Evolutionary conservation across 2,113 vertebrate species (phyloP), one percentile per base, ranked within the genome.

Genomic region (Spilogale gracilis): DNA sequence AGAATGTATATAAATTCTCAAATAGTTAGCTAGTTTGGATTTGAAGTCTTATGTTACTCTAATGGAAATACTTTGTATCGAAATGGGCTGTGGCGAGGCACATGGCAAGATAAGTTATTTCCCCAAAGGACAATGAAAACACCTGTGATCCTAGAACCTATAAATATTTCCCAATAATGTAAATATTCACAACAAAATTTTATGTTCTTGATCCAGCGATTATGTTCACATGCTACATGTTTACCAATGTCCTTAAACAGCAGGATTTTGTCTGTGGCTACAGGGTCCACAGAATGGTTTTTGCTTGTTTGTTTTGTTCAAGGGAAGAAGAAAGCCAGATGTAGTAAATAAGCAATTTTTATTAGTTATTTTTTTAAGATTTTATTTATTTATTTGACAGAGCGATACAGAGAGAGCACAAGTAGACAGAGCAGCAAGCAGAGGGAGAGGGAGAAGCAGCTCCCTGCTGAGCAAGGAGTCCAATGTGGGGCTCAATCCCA

Each of bases 1-100:
- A 94, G 43, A 97, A 67, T 58, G 63, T 86, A 32, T n/a, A 89
- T 16, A 87, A 76, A 74, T 65, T 86, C 38, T 90, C 30, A 79
- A 7, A 63, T 20, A 81, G 69, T 79, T 76, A 80, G 63, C 76
- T 78, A 9, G 23, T 43, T 69, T 93, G 32, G 12, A 61, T 79
- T 93, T 94, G 52, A 93, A 95, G 30, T 60, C 4, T 81, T 89
- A 74, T 60, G 27, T 63, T 76, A 43, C 38, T 61, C 18, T 50
- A 16, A 74, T 8, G 0, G 4, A 71, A 81, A 92, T 52, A 65
- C 10, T n/a, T 17, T 58, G n/a, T 48, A 74, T n/a, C 69, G 45
- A 97, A 92, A 54, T 63, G n/a, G 8, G 21, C 11, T 56, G 43
- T 65, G 32, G 8, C 3, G 45, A 16, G 9, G 9, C 18, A 38